A percentile compares a stretch with the other conserved stretches of the same genome.
Evolutionary conservation across 2,797 vertebrate species (phyloP).

Genomic region (Falco cherrug): DNA sequence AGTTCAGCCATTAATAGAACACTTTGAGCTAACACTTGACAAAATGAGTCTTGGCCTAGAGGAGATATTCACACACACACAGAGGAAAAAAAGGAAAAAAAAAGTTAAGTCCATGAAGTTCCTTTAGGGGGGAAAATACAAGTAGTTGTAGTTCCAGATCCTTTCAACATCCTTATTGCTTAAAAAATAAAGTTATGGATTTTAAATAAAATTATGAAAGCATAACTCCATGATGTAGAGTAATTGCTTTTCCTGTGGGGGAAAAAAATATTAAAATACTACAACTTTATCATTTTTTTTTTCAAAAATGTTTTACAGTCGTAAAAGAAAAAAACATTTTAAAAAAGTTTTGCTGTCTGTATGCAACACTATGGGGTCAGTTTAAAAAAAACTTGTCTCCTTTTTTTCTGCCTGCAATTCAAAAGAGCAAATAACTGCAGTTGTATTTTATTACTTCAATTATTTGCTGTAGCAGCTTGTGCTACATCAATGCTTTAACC

Average conservation of each 20-base stretch:
- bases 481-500: constrained; percentile 61
- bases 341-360: neutral
- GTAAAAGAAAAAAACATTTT: neutral
- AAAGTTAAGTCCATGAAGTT: constrained; percentile 16
- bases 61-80: constrained; percentile 46
- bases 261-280: neutral
- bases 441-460: constrained; percentile 68
- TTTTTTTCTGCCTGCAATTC: constrained; percentile 19
- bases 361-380: neutral
- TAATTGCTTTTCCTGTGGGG: neutral
- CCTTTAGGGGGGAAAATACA: neutral
- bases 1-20: constrained; percentile 62
- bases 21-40: constrained; percentile 52
- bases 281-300: neutral
- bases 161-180: neutral
- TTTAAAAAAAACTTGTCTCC: neutral
- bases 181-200: neutral
- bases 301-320: neutral
- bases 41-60: constrained; percentile 55
- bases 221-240: neutral
- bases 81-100: neutral
- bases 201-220: neutral
- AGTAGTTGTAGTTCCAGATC: neutral
- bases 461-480: constrained; percentile 61
- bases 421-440: constrained; percentile 46